Evolutionary conservation across 2,888 invertebrate genomes (phyloP).

Genomic region (Saturnia pavonia): DNA sequence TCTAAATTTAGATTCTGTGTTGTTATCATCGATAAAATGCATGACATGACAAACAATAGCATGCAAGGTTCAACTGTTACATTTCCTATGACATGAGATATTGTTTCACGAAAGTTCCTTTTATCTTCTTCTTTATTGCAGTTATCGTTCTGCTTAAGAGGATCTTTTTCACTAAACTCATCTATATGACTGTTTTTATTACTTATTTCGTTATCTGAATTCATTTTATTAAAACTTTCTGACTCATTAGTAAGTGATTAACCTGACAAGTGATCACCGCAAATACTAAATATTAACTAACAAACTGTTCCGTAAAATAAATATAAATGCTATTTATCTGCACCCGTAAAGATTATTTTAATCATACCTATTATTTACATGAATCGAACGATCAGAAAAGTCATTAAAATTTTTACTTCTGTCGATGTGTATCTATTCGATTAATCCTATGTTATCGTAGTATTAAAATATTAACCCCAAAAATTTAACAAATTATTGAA

Average conservation of each 20-base stretch:
- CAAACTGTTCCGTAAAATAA: not conserved
- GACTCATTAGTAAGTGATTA: not conserved
- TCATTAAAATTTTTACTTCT: not conserved
- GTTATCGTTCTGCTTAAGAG: conserved; percentile 28
- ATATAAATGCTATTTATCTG: not conserved
- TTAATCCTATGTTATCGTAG: not conserved
- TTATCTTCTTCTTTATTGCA: conserved; percentile 27
- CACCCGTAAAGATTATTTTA: conserved; percentile 3
- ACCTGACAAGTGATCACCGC: conserved; percentile 5
- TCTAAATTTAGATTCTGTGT: conserved; percentile 91
- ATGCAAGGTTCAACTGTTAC: conserved; percentile 64
- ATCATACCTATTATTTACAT: not conserved
- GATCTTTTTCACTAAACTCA: conserved; percentile 33
- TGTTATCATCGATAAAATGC: conserved; percentile 83
- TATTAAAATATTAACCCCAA: not conserved
- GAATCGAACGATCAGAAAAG: not conserved
- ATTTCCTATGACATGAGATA: conserved; percentile 40
- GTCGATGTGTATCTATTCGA: not conserved
- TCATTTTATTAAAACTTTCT: conserved; percentile 23
- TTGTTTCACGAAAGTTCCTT: conserved; percentile 42
- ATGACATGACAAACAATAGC: conserved; percentile 49
- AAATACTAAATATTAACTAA: conserved; percentile 14
- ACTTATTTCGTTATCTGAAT: conserved; percentile 19
- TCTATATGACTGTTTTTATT: conserved; percentile 21
- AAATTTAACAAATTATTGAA: not conserved